phyloP scores from a whole-genome alignment of 2,113 vertebrate genomes.

The Antigone vipio region DNA sequence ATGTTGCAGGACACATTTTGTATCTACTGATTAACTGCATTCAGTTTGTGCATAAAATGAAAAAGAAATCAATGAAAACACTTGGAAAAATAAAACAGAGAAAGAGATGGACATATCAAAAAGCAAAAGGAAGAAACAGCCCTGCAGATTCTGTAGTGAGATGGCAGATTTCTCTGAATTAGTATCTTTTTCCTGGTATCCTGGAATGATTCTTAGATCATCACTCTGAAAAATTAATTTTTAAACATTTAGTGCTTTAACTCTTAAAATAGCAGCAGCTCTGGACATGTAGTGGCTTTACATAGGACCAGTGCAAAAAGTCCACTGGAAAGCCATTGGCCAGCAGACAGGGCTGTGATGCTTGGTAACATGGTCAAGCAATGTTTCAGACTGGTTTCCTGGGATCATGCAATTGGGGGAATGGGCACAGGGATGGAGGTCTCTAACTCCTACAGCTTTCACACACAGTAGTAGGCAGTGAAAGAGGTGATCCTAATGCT shows the following conservation, averaged over 20 bases:
- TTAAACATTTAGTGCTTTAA: neutral
- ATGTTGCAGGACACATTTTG: conserved; percentile 33
- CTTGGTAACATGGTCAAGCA: neutral
- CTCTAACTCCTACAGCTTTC: neutral
- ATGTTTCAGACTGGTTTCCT: neutral
- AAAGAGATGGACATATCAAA: neutral
- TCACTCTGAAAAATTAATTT: neutral
- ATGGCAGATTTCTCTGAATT: neutral
- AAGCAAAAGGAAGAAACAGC: neutral
- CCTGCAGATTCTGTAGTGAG: neutral
- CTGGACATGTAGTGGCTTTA: neutral
- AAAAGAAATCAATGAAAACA: conserved; percentile 56
- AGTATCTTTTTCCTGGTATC: neutral
- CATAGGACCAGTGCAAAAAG: neutral
- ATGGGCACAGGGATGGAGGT: neutral
- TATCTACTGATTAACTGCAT: conserved; percentile 20
- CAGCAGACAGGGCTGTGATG: neutral
- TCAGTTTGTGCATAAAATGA: conserved; percentile 51
- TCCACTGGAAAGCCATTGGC: neutral
- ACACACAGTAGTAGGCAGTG: neutral
- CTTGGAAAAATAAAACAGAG: conserved; percentile 17
- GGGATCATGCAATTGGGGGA: neutral
- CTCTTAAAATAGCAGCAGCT: neutral
- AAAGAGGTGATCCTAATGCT: neutral
- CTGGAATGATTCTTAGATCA: neutral